These are phyloP conservation scores for Listrodromus nycthemerus DNA, from an alignment of 2,888 invertebrate species.

Conservation along the genomic window DNA sequence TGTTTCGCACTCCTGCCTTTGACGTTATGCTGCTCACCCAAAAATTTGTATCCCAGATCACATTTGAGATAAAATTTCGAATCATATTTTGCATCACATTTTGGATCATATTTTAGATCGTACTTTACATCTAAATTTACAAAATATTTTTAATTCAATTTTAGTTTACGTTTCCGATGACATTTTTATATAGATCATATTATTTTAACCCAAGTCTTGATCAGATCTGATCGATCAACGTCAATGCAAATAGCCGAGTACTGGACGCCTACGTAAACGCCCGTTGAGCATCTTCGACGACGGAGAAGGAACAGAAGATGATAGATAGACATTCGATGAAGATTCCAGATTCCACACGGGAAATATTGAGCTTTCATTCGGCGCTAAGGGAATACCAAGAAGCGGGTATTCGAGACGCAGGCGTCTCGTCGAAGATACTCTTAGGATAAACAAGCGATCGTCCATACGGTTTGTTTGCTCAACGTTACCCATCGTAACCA, in stretches of 20 bases:
- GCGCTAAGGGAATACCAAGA: conserved; percentile 24
- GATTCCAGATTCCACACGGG: conserved; percentile 43
- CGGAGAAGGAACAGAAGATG: conserved; percentile 20
- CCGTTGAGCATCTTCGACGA: conserved; percentile 12
- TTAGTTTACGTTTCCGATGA: no score
- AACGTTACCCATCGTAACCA: conserved; percentile 66
- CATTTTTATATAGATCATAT: no score
- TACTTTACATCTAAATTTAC: no score
- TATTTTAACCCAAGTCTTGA: conserved; percentile 46
- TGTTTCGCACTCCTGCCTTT: no score
- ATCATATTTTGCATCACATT: no score
- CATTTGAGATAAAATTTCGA: no score
- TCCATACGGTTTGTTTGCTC: conserved; percentile 63
- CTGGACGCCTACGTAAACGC: conserved; percentile 36
- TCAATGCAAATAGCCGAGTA: conserved; percentile 31
- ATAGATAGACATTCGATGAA: conserved; percentile 60
- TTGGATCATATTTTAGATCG: no score
- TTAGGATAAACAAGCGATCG: conserved; percentile 53
- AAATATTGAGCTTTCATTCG: conserved; percentile 41
- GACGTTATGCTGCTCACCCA: not conserved
- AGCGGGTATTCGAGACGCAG: conserved; percentile 48
- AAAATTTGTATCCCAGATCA: no score
- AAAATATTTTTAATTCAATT: no score
- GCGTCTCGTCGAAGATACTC: conserved; percentile 14
- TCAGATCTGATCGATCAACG: conserved; percentile 66